Base-by-base conservation (phyloP, 2,888 invertebrate genomes). In the Conops quadrifasciatus region DNA sequence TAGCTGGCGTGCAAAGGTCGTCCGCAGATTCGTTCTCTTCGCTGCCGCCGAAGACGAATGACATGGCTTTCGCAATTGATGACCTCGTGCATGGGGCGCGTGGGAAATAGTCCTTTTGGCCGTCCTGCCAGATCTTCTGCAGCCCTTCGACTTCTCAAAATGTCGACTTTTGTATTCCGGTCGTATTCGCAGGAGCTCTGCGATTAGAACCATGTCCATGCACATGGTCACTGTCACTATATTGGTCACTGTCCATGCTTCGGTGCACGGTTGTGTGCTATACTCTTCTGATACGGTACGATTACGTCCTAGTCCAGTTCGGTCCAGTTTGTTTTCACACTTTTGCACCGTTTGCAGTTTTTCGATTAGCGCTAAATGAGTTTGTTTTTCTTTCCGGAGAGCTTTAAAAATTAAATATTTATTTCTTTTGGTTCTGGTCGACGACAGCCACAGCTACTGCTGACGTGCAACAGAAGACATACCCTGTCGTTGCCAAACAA, bases 11-110 rank as follows among this genome's bases (percentile, higher is more conserved):
- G 72, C 77, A 80, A 80, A 83, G 82, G 82, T 82, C 82, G 78
- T 81, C 82, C 81, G 79, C 77, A 82, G 83, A 81, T 82, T 78
- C 79, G 15, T 49, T 16, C 74, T 24, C 21, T 69, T n/a, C 60
- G 58, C 36, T 62, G 24, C 64, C 63, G 53, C 67, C 65, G 76
- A 79, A 81, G 80, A 83, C 81, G 79, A 79, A 82, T 81, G 82
- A 77, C 78, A 78, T 80, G 83, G 79, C 83, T 83, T 79, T 79
- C 78, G 80, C 75, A 83, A 83, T 83, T 83, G 82, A 83, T 83
- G 83, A 81, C 76, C 74, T 74, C 68, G 72, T 75, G 75, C 75
- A 73, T 72, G 73, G 75, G 73, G 74, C 71, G 11, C 26, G 59
- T 30, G 28, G 49, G 26, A 15, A 26, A 16, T 26, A 9, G 16